Evolutionary conservation across 2,888 invertebrate genomes (phyloP), one percentile per base, ranked within the genome.

Genomic region (Torymus texanus): DNA sequence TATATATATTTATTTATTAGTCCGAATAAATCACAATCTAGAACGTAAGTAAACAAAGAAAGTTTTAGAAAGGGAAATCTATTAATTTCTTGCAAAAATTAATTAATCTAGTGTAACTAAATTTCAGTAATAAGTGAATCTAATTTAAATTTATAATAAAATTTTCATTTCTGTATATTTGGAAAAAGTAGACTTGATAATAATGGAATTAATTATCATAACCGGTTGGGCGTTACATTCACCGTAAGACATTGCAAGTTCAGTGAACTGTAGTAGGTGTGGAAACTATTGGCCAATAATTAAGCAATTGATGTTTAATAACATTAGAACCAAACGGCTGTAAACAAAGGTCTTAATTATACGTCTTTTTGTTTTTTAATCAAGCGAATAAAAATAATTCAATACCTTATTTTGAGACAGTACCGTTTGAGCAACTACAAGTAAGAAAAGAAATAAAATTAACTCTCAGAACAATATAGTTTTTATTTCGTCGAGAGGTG

Each of bases 41-140:
- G 66, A 65, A 65, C 79, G 50, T 21, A 21, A 59, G 24, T 21
- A 41, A 59, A 24, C 41, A 55, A 79, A 18, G 59, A 75, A 75
- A 75, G 71, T 75, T 79, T 75, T 53, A 18, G 16, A 61, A 79
- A 66, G 75, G 75, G 61, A 79, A 75, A 79, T 71, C 65, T 66
- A 67, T 63, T 41, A 16, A 55, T 29, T 56, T 12, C 3, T 55
- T 8, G 24, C 53, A 10, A 21, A 56, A 59, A 71, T 70, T 73
- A 65, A 68, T 79, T 72, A 58, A 63, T 59, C 51, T 59, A n/a
- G 11, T 62, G 24, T 1, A 16, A n/a, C 16, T 16, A 62, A 14
- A 41, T 21, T 61, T 8, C 55, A 18, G n/a, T 29, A 67, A 21
- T 21, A 68, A 68, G 63, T 63, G 18, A 14, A 58, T 50, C 14